phyloP scores from a whole-genome alignment of 2,888 invertebrate genomes.

The Eupithecia subumbrata region DNA sequence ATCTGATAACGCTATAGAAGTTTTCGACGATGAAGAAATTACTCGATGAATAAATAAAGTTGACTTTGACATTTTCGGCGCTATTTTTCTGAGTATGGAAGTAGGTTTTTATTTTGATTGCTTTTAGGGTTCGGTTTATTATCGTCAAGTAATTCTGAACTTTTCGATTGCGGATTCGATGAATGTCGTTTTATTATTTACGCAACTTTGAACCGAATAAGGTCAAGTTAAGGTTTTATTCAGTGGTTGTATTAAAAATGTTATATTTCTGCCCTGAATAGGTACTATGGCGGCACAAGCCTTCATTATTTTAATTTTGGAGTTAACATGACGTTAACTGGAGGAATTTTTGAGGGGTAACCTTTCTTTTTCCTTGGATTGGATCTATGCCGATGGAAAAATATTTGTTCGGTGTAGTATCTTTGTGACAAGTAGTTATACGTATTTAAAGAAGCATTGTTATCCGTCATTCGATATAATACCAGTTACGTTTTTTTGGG shows the following conservation, averaged over 20 bases:
- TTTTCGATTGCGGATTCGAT: conserved; percentile 7
- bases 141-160: neutral
- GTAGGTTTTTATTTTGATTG: conserved; percentile 12
- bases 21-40: conserved; percentile 44
- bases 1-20: conserved; percentile 39
- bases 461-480: neutral
- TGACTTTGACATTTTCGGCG: conserved; percentile 26
- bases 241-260: neutral
- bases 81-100: conserved; percentile 17
- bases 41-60: conserved; percentile 38
- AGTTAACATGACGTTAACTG: neutral
- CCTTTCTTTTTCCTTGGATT: neutral
- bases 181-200: neutral
- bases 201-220: neutral
- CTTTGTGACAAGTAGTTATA: too few relatives aligned
- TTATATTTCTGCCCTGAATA: neutral
- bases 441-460: too few relatives aligned
- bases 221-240: neutral
- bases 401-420: too few relatives aligned
- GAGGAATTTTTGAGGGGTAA: neutral
- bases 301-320: neutral
- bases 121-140: conserved; percentile 5
- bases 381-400: too few relatives aligned
- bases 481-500: neutral
- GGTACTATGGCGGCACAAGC: too few relatives aligned